Conservation (phyloP, 2,797 vertebrate genomes). For the Hirundo rustica region DNA sequence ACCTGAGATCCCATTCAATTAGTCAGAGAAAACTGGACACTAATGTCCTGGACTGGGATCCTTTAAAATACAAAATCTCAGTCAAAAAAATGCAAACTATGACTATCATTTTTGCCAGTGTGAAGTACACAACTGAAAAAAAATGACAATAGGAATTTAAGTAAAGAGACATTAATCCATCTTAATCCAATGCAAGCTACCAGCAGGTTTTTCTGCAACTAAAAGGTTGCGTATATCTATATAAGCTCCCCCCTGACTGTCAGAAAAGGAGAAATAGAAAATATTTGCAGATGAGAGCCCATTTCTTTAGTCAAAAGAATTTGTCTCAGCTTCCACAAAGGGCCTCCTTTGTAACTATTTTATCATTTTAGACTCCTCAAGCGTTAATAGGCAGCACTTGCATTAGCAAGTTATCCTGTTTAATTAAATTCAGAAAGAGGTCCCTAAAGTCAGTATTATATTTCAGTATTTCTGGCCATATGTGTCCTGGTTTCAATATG, state of each 20-base stretch:
- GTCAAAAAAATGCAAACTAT: background rate
- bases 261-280: background rate
- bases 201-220: accelerated
- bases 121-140: background rate
- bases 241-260: background rate
- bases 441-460: background rate
- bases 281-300: background rate
- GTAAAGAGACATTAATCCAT: background rate
- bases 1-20: background rate
- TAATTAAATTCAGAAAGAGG: conserved; percentile 5
- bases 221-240: background rate
- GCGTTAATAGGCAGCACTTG: background rate
- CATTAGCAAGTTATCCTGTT: background rate
- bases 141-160: background rate
- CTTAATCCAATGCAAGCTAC: background rate
- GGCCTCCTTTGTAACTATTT: background rate
- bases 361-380: background rate
- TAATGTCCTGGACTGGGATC: background rate
- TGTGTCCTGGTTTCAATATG: background rate
- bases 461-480: background rate
- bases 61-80: background rate
- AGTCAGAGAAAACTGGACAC: background rate
- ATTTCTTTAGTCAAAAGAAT: background rate
- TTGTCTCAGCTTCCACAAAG: background rate
- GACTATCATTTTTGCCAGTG: background rate